phyloP scores from a whole-genome alignment of 2,888 invertebrate genomes.

The Eupithecia tripunctaria region DNA sequence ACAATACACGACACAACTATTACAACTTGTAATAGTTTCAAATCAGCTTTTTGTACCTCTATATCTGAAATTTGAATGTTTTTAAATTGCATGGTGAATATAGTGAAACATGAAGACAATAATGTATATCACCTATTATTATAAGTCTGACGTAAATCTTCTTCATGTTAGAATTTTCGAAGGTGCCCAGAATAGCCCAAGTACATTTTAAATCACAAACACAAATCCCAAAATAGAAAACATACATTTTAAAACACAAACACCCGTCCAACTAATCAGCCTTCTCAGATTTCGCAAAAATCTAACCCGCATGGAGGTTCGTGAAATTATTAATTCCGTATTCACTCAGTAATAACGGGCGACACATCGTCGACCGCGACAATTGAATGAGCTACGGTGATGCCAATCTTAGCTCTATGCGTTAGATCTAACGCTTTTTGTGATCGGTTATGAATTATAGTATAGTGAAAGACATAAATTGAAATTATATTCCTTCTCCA shows the following conservation, averaged over 20 bases:
- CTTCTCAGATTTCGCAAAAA: slow-evolving; percentile 18
- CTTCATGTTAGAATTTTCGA: no score
- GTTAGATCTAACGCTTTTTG: slow-evolving; percentile 18
- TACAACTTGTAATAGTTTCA: no score
- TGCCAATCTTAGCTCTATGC: slow-evolving; percentile 3
- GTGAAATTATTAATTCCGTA: slow-evolving; percentile 79
- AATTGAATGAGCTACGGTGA: slow-evolving; percentile 73
- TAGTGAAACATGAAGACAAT: no score
- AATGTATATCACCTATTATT: no score
- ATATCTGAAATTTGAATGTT: no score
- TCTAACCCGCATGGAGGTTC: slow-evolving; percentile 43
- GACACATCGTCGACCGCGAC: slow-evolving; percentile 79
- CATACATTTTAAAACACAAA: background rate
- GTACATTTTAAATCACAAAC: no score
- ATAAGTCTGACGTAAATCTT: no score
- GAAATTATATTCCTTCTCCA: background rate
- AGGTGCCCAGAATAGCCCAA: no score
- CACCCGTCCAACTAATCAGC: background rate
- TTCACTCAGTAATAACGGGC: slow-evolving; percentile 75
- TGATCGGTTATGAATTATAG: background rate
- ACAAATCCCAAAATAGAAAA: no score
- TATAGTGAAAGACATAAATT: background rate
- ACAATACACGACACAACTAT: no score
- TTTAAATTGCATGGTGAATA: no score
- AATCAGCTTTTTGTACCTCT: no score